phyloP scores from a whole-genome alignment of 2,888 invertebrate species.

The Nemurella pictetii region DNA sequence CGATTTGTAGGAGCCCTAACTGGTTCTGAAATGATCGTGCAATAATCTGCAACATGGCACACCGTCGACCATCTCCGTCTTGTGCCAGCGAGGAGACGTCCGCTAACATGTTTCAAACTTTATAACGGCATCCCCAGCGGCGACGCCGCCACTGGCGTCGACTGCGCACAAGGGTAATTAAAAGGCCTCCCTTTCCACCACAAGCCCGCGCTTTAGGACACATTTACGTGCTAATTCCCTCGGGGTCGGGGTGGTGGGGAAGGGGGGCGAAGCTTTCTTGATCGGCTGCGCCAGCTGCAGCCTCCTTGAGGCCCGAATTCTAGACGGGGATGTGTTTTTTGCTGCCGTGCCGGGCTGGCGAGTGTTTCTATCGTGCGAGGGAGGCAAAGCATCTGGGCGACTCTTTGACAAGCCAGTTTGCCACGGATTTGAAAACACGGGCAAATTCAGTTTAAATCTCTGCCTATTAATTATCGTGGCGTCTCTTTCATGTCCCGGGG shows the following conservation, averaged over 20 bases:
- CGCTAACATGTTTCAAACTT: not conserved
- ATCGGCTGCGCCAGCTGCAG: not conserved
- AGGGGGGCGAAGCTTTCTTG: not conserved
- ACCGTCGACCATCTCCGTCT: not conserved
- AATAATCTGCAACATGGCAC: not conserved
- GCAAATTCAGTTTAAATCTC: not conserved
- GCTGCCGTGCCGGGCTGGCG: not conserved
- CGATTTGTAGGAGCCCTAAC: not conserved
- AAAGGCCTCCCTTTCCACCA: not conserved
- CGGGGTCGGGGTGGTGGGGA: not conserved
- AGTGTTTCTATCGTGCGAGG: not conserved
- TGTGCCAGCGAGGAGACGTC: not conserved
- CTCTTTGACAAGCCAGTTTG: not conserved
- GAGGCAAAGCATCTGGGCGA: not conserved
- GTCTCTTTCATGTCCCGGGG: not conserved
- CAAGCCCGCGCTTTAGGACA: not conserved
- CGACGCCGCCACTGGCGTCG: not conserved
- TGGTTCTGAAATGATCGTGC: not conserved
- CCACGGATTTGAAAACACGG: not conserved
- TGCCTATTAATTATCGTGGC: not conserved
- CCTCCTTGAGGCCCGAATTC: not conserved
- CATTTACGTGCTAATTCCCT: not conserved
- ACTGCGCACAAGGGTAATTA: not conserved
- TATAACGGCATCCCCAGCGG: not conserved
- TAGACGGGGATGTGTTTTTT: not conserved